A percentile compares a stretch with the other conserved stretches of the same genome.
These are phyloP conservation scores for Pollenia amentaria DNA, from an alignment of 2,888 invertebrate genomes.

Conservation along the genomic window DNA sequence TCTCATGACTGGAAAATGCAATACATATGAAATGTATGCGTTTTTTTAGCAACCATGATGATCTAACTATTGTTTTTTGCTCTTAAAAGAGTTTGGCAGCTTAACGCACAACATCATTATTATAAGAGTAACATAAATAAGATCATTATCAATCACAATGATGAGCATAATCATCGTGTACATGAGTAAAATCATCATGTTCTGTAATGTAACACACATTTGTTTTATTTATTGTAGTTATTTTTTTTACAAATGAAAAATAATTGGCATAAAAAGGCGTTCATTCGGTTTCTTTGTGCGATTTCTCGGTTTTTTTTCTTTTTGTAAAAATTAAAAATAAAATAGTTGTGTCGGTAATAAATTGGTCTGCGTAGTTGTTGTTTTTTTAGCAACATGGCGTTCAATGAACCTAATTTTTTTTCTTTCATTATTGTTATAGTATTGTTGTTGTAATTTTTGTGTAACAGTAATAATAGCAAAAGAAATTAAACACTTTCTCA, in stretches of 20 bases:
- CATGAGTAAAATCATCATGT: conserved; percentile 11
- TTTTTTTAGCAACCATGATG: conserved; percentile 20
- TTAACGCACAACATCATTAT: conserved; percentile 20
- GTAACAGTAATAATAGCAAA: conserved; percentile 34
- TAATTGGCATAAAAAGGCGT: conserved; percentile 51
- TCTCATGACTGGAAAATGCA: conserved; percentile 56
- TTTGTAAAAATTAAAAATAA: conserved; percentile 37
- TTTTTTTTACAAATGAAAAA: neutral
- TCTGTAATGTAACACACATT: conserved; percentile 41
- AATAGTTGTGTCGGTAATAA: conserved; percentile 56
- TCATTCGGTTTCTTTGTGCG: conserved; percentile 28
- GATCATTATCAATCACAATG: neutral
- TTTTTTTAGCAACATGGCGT: conserved; percentile 46
- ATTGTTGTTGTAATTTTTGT: conserved; percentile 31
- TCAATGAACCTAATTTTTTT: conserved; percentile 66
- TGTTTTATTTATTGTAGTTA: conserved; percentile 13
- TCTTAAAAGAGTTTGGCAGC: neutral
- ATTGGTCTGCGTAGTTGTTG: conserved; percentile 58
- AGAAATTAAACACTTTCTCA: conserved; percentile 39
- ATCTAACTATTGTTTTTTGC: conserved; percentile 49
- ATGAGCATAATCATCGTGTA: conserved; percentile 33
- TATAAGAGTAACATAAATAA: neutral
- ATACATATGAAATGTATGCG: conserved; percentile 2
- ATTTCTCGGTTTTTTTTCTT: conserved; percentile 18
- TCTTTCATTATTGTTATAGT: conserved; percentile 1